A percentile compares a stretch with the other conserved stretches of the same genome.
These are phyloP conservation scores for Apodemia duryi DNA, from an alignment of 2,888 invertebrate species.

Conservation along the genomic window DNA sequence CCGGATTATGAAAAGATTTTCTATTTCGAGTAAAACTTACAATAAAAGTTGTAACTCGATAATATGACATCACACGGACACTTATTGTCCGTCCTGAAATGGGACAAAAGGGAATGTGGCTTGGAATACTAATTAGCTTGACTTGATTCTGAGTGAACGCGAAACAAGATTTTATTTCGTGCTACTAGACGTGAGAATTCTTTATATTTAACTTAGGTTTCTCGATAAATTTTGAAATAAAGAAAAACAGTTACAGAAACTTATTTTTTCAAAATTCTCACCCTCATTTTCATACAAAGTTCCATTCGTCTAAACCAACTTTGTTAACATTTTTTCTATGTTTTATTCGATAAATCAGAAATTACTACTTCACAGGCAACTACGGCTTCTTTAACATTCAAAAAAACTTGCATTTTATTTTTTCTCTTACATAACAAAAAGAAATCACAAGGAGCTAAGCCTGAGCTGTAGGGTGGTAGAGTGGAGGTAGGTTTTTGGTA, in stretches of 20 bases:
- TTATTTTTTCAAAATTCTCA: too few relatives aligned
- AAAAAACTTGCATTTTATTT: too few relatives aligned
- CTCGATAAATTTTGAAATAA: background rate
- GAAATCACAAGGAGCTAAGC: too few relatives aligned
- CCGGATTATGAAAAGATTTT: background rate
- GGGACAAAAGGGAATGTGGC: background rate
- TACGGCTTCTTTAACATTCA: background rate
- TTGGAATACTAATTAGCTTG: background rate
- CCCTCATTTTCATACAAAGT: too few relatives aligned
- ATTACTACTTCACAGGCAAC: background rate
- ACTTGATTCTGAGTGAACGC: background rate
- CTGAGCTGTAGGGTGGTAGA: too few relatives aligned
- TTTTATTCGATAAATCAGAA: background rate
- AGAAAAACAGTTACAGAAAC: too few relatives aligned
- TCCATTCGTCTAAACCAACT: too few relatives aligned
- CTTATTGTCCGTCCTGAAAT: background rate
- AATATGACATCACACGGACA: background rate
- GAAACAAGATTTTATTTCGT: background rate
- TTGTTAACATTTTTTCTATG: too few relatives aligned
- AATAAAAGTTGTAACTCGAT: background rate
- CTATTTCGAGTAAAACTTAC: background rate
- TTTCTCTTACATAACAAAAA: too few relatives aligned
- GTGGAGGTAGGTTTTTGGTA: too few relatives aligned
- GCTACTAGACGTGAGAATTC: background rate
- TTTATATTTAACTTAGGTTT: too few relatives aligned